phyloP scores from a whole-genome alignment of 2,888 invertebrate species.

The Thymelicus sylvestris region DNA sequence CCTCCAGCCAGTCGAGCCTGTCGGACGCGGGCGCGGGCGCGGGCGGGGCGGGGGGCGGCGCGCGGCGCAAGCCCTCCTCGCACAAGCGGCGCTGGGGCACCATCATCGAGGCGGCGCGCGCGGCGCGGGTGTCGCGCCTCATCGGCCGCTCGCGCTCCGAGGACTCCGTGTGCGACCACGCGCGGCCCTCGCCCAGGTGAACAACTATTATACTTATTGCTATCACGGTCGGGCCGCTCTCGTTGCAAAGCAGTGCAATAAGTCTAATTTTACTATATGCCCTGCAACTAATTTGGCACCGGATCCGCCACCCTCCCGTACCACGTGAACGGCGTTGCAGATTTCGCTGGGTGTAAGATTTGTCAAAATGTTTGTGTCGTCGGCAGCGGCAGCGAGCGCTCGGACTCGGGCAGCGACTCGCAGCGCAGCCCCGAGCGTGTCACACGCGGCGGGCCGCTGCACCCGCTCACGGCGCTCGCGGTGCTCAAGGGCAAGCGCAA shows the following conservation, averaged over 20 bases:
- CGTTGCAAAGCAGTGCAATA: too few relatives aligned
- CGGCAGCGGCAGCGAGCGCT: constrained; percentile 85
- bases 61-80: constrained; percentile 79
- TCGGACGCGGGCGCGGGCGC: constrained; percentile 60
- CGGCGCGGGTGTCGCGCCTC: constrained; percentile 91
- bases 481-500: constrained; percentile 92
- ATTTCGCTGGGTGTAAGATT: too few relatives aligned
- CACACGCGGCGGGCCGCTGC: constrained; percentile 61
- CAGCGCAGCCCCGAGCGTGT: constrained; percentile 85
- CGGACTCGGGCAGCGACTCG: constrained; percentile 89
- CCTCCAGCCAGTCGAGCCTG: constrained; percentile 52
- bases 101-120: constrained; percentile 93
- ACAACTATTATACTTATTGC: too few relatives aligned
- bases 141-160: constrained; percentile 92
- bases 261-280: too few relatives aligned
- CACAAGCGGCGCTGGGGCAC: constrained; percentile 93
- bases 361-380: too few relatives aligned
- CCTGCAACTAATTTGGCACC: too few relatives aligned
- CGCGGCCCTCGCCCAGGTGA: constrained; percentile 79
- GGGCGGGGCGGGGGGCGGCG: constrained; percentile 40
- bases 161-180: constrained; percentile 90
- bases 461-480: constrained; percentile 87
- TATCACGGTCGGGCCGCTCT: too few relatives aligned
- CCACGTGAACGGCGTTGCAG: too few relatives aligned
- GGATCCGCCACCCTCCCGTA: too few relatives aligned